phyloP scores from a whole-genome alignment of 2,888 invertebrate genomes.

The Venustoraphidia nigricollis region DNA sequence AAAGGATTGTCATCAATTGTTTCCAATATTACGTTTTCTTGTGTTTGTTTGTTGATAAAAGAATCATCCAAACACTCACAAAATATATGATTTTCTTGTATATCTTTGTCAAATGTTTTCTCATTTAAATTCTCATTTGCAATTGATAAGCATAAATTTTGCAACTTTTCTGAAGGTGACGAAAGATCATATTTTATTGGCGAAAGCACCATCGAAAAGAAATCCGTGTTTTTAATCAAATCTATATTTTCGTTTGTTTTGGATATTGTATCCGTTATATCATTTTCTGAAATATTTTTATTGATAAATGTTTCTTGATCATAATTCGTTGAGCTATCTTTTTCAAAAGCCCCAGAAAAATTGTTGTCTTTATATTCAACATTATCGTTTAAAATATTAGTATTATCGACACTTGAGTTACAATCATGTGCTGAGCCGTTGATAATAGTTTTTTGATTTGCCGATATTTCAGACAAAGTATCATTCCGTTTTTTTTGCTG shows the following conservation, averaged over 20 bases:
- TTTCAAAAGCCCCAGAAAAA: no score
- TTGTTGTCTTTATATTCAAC: background rate
- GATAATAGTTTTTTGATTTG: background rate
- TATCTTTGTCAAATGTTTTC: background rate
- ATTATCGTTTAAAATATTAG: background rate
- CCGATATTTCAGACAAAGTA: conserved; percentile 6
- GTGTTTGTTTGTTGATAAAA: conserved; percentile 6
- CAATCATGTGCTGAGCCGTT: background rate
- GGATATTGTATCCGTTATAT: background rate
- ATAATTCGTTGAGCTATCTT: no score
- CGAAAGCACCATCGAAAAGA: conserved; percentile 30
- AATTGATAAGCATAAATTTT: conserved; percentile 41
- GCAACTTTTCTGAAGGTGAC: conserved; percentile 48
- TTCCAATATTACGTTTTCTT: conserved; percentile 18
- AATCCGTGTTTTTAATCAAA: conserved; percentile 21
- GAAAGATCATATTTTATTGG: conserved; percentile 37
- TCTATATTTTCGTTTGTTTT: conserved; percentile 3
- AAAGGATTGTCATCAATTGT: conserved; percentile 34
- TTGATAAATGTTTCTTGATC: no score
- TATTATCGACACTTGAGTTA: background rate
- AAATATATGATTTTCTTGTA: conserved; percentile 2
- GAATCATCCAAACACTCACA: background rate
- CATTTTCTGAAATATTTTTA: background rate
- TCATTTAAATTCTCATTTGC: conserved; percentile 1
- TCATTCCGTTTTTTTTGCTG: conserved; percentile 20